phyloP scores from a whole-genome alignment of 2,113 vertebrate species.

The Zootoca vivipara region DNA sequence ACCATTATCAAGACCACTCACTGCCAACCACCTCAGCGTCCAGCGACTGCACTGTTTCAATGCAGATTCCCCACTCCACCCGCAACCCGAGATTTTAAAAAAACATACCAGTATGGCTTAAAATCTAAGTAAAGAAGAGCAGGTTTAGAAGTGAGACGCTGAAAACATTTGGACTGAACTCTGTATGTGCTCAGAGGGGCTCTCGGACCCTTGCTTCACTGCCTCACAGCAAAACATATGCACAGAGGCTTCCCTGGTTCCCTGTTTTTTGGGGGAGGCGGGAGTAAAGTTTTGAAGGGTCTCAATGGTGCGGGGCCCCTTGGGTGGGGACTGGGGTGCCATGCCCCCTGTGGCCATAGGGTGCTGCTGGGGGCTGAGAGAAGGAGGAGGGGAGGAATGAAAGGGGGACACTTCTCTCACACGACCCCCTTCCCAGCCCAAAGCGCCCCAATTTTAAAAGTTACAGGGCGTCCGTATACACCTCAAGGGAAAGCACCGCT shows the following conservation, averaged over 20 bases:
- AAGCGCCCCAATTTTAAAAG: neutral
- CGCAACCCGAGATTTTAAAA: no score
- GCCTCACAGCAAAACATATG: neutral
- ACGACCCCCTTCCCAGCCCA: no score
- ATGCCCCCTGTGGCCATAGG: neutral
- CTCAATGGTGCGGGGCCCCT: neutral
- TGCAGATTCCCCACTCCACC: no score
- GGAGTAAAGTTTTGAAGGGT: no score
- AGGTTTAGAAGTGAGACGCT: no score
- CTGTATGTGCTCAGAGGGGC: neutral
- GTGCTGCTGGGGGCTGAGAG: neutral
- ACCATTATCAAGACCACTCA: no score
- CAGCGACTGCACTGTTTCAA: no score
- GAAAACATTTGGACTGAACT: neutral
- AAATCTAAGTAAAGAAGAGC: no score
- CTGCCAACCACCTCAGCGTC: no score
- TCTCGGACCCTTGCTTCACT: neutral
- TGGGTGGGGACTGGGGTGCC: neutral
- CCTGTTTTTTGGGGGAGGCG: no score
- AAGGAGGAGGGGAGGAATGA: neutral
- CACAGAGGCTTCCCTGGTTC: neutral
- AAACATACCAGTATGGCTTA: no score
- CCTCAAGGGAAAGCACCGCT: rapidly evolving
- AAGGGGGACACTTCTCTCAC: neutral
- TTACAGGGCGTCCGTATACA: no score